Evolutionary conservation across 2,888 invertebrate genomes (phyloP).

Genomic region (Drosophila atripex): DNA sequence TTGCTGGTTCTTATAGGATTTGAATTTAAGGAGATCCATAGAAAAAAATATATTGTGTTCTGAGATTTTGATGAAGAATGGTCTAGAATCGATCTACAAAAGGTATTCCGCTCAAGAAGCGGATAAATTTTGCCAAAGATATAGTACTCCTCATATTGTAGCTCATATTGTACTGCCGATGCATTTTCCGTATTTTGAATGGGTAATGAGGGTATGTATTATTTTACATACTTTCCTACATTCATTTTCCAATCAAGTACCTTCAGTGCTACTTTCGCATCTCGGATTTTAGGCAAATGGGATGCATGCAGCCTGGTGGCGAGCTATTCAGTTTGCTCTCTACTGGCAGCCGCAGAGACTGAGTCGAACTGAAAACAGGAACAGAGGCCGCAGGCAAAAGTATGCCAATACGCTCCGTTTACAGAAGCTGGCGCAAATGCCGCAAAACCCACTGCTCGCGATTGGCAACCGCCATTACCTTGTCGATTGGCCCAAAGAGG

Average conservation of each 20-base stretch:
- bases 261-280: not conserved
- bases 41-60: no score
- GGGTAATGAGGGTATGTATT: no score
- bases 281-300: conserved; percentile 20
- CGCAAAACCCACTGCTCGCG: conserved; percentile 15
- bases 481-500: conserved; percentile 25
- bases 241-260: not conserved
- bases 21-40: no score
- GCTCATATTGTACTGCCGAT: no score
- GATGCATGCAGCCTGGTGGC: conserved; percentile 19
- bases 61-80: no score
- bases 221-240: not conserved
- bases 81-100: no score
- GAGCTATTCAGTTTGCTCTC: conserved; percentile 4
- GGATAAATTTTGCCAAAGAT: no score
- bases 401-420: conserved; percentile 56
- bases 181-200: no score
- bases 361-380: conserved; percentile 9
- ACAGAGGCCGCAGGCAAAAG: conserved; percentile 36
- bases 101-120: no score
- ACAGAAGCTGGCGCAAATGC: conserved; percentile 48
- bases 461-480: conserved; percentile 32
- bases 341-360: conserved; percentile 17
- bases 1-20: no score
- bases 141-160: no score